Evolutionary conservation across 2,888 invertebrate genomes (phyloP), one percentile per base, ranked within the genome.

Genomic region (Sialis lutaria): DNA sequence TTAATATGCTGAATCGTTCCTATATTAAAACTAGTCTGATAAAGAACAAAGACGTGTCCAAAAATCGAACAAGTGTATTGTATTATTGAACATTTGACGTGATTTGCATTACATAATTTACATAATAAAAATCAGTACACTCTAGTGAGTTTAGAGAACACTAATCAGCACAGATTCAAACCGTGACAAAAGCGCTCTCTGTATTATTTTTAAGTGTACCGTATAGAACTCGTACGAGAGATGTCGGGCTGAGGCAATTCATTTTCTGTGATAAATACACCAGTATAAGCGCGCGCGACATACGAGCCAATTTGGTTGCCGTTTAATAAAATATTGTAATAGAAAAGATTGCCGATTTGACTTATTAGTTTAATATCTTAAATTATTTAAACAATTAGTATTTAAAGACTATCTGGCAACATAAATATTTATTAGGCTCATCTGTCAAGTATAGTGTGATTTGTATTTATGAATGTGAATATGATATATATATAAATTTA

Each of bases 21-120:
- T 70, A 70, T 66, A 65, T 65, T 62, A 62, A 65, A 63, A 63
- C 63, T 63, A 64, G 63, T 64, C 63, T 59, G 12, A 34, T 10
- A 22, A 22, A 8, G 35, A 44, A 35, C 44, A 4, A 22, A 22
- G 12, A 35, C 13, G 7, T 44, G 44, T 44, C 34, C 35, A 35
- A 35, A 10, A 30, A 41, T 22, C 13, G 31, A 8, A 41, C 30
- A 41, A 41, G 41, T 41, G 41, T 41, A 41, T n/a, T 41, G 31
- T 41, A 41, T 22, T 30, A 22, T 30, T 30, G 10, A 22, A 31
- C 31, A 41, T 41, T 41, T 41, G 31, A 8, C 13, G 31, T 30
- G 10, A 35, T 35, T 35, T n/a, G 9, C 9, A n/a, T n/a, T 35
- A 35, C 35, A 35, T 35, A 35, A n/a, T 35, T n/a, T 35, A 35